Percentiles rank a stretch among this genome's conserved stretches.
Conservation (phyloP, 2,113 vertebrate species). For the Scomber colias region DNA sequence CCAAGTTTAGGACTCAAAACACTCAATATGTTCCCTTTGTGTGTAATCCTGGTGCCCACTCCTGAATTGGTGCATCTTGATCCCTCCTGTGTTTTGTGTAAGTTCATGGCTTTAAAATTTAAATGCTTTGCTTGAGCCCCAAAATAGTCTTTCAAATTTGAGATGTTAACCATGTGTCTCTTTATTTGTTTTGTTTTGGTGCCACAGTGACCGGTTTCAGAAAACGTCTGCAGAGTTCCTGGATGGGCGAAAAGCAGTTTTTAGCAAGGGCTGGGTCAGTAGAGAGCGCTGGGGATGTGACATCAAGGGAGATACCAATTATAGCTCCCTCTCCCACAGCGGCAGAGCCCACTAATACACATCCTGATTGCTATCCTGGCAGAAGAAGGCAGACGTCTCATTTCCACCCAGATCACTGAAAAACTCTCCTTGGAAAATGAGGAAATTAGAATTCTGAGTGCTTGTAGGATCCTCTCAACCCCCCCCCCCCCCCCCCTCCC, state of each 20-base stretch:
- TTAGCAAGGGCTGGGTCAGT: conserved; percentile 66
- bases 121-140: not conserved
- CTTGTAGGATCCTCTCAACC: conserved; percentile 34
- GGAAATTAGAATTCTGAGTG: conserved; percentile 72
- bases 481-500: conserved; percentile 26
- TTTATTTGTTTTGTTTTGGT: not conserved
- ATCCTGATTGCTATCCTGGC: conserved; percentile 68
- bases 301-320: conserved; percentile 75
- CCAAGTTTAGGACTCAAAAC: conserved; percentile 40
- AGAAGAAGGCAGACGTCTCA: conserved; percentile 71
- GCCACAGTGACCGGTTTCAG: not conserved
- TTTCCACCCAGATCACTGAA: conserved; percentile 77
- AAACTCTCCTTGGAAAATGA: conserved; percentile 76
- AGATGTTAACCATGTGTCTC: not conserved
- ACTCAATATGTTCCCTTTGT: conserved; percentile 9
- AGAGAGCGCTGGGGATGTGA: conserved; percentile 41
- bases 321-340: conserved; percentile 70
- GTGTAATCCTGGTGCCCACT: conserved; percentile 1
- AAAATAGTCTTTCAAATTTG: not conserved
- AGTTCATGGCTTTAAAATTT: not conserved
- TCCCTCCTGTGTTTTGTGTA: not conserved
- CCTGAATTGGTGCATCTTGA: not conserved
- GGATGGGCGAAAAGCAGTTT: conserved; percentile 48
- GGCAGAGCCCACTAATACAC: conserved; percentile 67
- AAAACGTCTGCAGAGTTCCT: conserved; percentile 16